Percentiles rank a stretch among this genome's conserved stretches.
Conservation (phyloP, 2,113 vertebrate species). For the Silurus glanis region DNA sequence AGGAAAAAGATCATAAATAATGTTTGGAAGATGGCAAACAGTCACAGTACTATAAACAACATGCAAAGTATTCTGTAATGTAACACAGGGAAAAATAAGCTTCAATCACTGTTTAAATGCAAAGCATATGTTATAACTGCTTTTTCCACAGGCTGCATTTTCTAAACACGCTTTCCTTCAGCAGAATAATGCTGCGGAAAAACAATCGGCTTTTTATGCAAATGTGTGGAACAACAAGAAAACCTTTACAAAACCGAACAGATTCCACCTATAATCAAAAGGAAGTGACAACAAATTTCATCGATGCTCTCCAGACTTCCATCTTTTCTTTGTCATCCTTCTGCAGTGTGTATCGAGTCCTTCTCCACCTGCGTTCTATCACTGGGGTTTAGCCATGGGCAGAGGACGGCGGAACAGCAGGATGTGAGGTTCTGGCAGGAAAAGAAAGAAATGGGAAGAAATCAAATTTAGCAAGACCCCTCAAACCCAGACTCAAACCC, state of each 20-base stretch:
- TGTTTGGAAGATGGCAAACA: background rate
- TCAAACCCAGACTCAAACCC: background rate
- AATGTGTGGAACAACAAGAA: background rate
- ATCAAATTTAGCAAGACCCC: background rate
- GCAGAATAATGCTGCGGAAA: background rate
- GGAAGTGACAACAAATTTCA: background rate
- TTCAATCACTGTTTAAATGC: background rate
- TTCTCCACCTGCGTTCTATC: background rate
- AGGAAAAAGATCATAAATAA: slow-evolving; percentile 18
- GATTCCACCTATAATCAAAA: background rate
- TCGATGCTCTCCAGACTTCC: background rate
- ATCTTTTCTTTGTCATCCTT: slow-evolving; percentile 5
- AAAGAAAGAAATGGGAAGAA: background rate
- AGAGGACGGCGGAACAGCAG: slow-evolving; percentile 74
- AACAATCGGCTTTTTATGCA: background rate
- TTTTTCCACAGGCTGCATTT: background rate
- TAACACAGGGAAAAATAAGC: background rate
- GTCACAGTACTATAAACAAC: slow-evolving; percentile 14
- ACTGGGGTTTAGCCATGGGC: slow-evolving; percentile 47
- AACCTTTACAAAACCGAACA: background rate
- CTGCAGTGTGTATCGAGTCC: background rate
- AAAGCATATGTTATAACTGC: background rate
- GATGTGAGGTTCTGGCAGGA: slow-evolving; percentile 73
- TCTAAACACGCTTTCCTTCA: background rate
- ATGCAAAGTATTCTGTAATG: slow-evolving; percentile 18